phyloP scores from a whole-genome alignment of 2,797 vertebrate species.

The Antennarius maculatus region DNA sequence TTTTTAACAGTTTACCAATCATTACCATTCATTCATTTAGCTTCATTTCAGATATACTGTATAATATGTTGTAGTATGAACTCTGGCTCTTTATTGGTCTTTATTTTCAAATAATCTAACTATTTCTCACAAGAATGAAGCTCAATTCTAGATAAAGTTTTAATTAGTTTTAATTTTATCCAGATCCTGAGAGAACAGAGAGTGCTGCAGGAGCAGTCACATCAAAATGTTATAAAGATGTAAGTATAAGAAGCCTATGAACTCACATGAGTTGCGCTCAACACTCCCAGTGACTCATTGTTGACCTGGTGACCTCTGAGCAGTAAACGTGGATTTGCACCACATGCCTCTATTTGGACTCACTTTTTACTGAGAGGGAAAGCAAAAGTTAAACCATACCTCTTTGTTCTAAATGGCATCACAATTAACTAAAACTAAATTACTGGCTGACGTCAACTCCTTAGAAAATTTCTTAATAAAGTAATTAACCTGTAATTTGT shows the following conservation, averaged over 20 bases:
- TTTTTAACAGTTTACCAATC: neutral
- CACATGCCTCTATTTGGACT: neutral
- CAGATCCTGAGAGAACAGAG: neutral
- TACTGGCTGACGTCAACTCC: neutral
- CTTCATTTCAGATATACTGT: neutral
- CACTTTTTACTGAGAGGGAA: no score
- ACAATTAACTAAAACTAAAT: neutral
- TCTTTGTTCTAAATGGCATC: neutral
- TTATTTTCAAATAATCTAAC: slow-evolving; percentile 3
- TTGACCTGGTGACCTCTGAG: neutral
- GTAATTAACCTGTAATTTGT: neutral
- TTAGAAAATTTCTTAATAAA: neutral
- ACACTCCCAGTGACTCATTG: no score
- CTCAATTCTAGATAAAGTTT: neutral
- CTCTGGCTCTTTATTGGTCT: neutral
- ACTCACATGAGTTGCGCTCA: neutral
- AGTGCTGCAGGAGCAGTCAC: neutral
- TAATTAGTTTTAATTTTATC: neutral
- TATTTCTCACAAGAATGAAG: neutral
- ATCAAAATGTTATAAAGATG: neutral
- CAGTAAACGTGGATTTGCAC: no score
- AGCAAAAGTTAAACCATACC: neutral
- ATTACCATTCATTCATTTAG: neutral
- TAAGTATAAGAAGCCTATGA: neutral
- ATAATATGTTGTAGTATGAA: slow-evolving; percentile 4